Base-by-base conservation (phyloP, 2,797 vertebrate species). In the Acrossocheilus fasciatus region DNA sequence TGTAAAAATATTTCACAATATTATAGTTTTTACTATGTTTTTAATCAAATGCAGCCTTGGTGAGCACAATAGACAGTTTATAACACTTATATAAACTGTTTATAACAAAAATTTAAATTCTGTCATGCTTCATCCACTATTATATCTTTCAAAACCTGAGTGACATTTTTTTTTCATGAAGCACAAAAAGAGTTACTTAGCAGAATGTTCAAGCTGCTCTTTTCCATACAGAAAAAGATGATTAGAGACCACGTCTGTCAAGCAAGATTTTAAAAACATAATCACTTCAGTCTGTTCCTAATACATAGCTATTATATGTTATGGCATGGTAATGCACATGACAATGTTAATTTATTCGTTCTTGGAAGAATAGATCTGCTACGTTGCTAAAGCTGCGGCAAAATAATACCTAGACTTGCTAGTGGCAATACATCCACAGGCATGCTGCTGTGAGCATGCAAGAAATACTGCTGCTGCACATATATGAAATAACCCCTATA, bases 171-270 rank as follows among this genome's bases (percentile, higher is more conserved):
- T 74, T 52, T 52, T 76, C 2, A 52, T 36, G 2, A 12, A 6
- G 17, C 45, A 52, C 17, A 54, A 36, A 75, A 50, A 5, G 5
- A 12, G 6, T 39, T 59, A 77, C 36, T 77, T 8, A 41, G 52
- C 34, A 41, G 75, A 78, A 78, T 59, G 20, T 41, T 36, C 34
- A 78, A 41, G 75, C 34, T 78, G 52, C 50, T 41, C 11, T 82
- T n/a, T 26, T 43, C 17, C 7, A 17, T 41, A 41, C 8, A 82
- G 10, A 12, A 26, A 47, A 43, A 82, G 9, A 5, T 57, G 2
- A 81, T 8, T 17, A 6, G 30, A 52, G 20, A 66, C 14, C 26
- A 52, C 0, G 15, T 23, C 47, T 54, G 23, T 70, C 66, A 52
- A 47, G 9, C 17, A 34, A 81, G 30, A 52, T 69, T 52, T 69